phyloP scores from a whole-genome alignment of 2,113 vertebrate genomes.

The Callaeas wilsoni region DNA sequence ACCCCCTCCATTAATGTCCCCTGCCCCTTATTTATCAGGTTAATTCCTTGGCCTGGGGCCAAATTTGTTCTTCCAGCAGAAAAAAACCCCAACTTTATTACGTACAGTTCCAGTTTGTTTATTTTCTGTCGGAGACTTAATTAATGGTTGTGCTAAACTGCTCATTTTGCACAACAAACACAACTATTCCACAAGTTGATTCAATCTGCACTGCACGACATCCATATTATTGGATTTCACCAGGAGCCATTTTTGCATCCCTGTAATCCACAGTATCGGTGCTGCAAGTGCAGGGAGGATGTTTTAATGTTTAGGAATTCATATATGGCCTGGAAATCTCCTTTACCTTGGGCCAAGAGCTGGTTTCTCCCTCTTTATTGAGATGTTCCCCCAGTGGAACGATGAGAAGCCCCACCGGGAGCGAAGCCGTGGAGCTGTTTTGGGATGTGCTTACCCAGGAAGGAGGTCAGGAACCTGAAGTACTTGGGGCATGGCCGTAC shows the following conservation, averaged over 20 bases:
- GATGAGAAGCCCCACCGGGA: background rate
- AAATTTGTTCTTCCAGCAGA: background rate
- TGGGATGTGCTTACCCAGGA: constrained; percentile 64
- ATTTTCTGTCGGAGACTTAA: background rate
- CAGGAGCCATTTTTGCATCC: background rate
- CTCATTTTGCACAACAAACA: background rate
- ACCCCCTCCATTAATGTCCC: background rate
- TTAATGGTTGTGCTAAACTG: background rate
- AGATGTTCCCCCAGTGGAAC: background rate
- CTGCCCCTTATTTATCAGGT: background rate
- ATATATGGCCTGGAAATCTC: background rate
- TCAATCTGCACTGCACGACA: background rate
- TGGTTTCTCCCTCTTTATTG: background rate
- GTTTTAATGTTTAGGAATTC: background rate
- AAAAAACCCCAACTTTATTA: background rate
- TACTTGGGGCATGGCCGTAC: constrained; percentile 80
- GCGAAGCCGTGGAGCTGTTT: background rate
- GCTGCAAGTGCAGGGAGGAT: background rate
- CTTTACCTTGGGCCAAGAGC: background rate
- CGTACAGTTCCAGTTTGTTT: background rate
- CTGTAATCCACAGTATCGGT: background rate
- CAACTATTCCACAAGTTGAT: background rate
- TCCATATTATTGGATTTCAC: background rate
- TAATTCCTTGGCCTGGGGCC: background rate
- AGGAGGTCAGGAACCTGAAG: constrained; percentile 80